These are phyloP conservation scores for Hyperoodon ampullatus DNA, from an alignment of 2,113 vertebrate genomes.

Conservation along the genomic window DNA sequence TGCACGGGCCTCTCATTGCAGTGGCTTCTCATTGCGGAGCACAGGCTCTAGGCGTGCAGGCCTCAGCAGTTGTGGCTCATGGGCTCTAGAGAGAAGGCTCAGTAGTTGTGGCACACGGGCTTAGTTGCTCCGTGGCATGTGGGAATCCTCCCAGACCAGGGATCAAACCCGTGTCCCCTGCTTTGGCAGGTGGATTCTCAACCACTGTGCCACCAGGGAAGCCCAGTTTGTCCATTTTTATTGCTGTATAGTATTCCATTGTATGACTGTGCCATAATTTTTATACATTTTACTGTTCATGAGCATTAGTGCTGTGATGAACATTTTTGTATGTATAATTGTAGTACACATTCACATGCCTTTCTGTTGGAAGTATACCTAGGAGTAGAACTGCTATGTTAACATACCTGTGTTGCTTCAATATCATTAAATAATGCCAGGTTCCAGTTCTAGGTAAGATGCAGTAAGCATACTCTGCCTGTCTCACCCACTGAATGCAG, in stretches of 20 bases:
- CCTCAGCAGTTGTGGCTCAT: too few species aligned
- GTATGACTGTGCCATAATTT: background rate
- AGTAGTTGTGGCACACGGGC: too few species aligned
- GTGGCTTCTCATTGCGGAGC: too few species aligned
- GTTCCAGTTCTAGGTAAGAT: background rate
- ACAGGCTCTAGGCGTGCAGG: rapidly evolving
- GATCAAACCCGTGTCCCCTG: too few species aligned
- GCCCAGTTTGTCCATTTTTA: background rate
- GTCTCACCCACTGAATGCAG: background rate
- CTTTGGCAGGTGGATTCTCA: too few species aligned
- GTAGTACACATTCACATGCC: background rate
- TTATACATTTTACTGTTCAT: background rate
- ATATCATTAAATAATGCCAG: background rate
- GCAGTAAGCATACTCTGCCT: background rate
- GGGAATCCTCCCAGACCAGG: too few species aligned
- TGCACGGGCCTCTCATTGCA: too few species aligned
- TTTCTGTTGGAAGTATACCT: background rate
- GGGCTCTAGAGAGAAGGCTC: too few species aligned
- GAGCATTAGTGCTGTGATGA: background rate
- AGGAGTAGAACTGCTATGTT: background rate
- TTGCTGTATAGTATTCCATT: background rate
- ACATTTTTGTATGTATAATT: background rate
- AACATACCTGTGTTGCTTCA: background rate
- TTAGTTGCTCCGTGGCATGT: too few species aligned
- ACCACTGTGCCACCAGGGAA: too few species aligned